Base-by-base conservation (phyloP, 2,797 vertebrate genomes). In the Calcarius lapponicus region DNA sequence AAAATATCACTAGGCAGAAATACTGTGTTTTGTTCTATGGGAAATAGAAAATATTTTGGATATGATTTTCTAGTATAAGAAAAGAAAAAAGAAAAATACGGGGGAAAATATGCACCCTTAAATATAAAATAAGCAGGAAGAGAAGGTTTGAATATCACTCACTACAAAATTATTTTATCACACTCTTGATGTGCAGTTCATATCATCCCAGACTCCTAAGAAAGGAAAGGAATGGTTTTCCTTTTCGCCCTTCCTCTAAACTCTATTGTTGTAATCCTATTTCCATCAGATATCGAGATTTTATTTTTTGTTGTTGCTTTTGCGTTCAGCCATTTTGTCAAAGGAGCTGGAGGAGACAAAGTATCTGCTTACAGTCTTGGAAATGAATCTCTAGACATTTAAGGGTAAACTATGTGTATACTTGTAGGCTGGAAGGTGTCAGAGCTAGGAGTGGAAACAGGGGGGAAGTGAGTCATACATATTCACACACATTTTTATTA, bases 401-500 rank as follows among this genome's bases (percentile, higher is more conserved):
- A 31, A 71, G 10, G 11, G 7, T 56, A 13, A 83, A 86, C 81
- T 86, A 47, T 28, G 16, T 60, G 11, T 20, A 9, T n/a, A 24
- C 6, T 48, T 50, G 8, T n/a, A 81, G 26, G 29, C 53, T 78
- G 61, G 15, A 48, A 17, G 17, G 8, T 74, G 42, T 32, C 22
- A 70, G 32, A 57, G 50, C 25, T 42, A 64, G 36, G n/a, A 90
- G 21, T 31, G 62, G n/a, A 84, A 86, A 62, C 10, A 56, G 58
- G 28, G 5, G 15, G 0, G 0, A 14, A 40, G 24, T 21, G 17
- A 65, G 2, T 79, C 71, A 50, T 38, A 34, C 22, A 36, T 72
- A 69, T 72, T 85, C 80, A 72, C 17, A 43, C 2, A 4, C 11
- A 42, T 60, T 84, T 91, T 76, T 66, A 26, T 72, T 53, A 32